phyloP scores from a whole-genome alignment of 2,113 vertebrate genomes.

The Isurus oxyrinchus region DNA sequence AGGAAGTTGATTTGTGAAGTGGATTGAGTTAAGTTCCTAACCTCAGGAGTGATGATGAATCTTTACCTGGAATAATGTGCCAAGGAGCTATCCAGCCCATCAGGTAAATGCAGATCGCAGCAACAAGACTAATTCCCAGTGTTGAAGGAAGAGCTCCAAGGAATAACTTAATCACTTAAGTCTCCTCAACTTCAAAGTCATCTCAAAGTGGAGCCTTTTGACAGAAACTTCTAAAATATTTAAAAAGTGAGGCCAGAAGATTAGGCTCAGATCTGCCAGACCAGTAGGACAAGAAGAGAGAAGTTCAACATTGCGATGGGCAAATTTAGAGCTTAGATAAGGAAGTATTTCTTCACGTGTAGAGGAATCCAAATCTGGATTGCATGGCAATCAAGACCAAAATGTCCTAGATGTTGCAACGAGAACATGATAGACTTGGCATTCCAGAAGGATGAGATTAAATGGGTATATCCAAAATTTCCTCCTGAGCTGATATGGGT shows the following conservation, averaged over 20 bases:
- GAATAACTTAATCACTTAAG: background rate
- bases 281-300: background rate
- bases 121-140: background rate
- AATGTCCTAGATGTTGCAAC: background rate
- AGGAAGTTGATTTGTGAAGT: background rate
- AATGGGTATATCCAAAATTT: background rate
- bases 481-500: background rate
- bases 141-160: background rate
- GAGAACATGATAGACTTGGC: background rate
- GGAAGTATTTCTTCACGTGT: background rate
- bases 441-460: background rate
- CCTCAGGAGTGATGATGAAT: background rate
- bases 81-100: background rate
- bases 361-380: background rate
- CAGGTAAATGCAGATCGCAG: background rate
- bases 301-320: background rate
- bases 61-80: background rate
- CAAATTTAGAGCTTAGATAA: background rate
- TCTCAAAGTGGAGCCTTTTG: background rate
- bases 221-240: background rate
- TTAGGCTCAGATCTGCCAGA: background rate
- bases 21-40: background rate
- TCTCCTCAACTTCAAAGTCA: background rate
- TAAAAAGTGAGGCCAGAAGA: background rate
- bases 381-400: background rate